Base-by-base conservation (phyloP, 1,140 invertebrate genomes). In the Bombus turneri region DNA sequence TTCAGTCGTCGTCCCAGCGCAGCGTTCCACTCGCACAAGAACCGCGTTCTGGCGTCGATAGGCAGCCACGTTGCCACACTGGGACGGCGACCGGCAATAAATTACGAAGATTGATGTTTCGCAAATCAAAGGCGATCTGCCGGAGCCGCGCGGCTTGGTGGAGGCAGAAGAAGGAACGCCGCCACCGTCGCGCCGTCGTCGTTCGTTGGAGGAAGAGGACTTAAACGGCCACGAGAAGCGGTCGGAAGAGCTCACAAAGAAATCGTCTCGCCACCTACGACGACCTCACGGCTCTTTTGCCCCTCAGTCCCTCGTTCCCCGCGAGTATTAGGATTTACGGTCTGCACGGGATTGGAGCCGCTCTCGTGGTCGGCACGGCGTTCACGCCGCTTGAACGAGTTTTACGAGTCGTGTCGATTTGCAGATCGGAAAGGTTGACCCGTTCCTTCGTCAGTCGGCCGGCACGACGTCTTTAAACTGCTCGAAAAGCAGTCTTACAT, bases 101-200 rank as follows among this genome's bases (percentile, higher is more conserved):
- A 91, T 91, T 84, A 91, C 83, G 86, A 87, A 91, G 90, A 91
- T 91, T 88, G 90, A 91, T 91, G 90, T 90, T 91, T 90, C 88
- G 89, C 88, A 88, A 91, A 91, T 91, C 88, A 87, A 90, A 90
- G 88, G 78, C 86, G 82, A 87, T 89, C 89, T 87, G 81, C 79
- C 71, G 79, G 77, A 86, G 88, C 83, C 89, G 82, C 86, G 78
- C 79, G 71, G 66, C 62, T 47, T 39, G 22, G 43, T 22, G 77
- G 72, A 82, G 6, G 39, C 31, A 41, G 77, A 79, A 79, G 79
- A 83, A 73, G 81, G 84, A 83, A 72, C 62, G 68, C 71, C 59
- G 83, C 25, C 73, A 79, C 34, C 18, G 53, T 31, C 74, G 34
- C 68, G 22, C 22, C 22, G 68, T 37, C 72, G 66, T 28, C 68